Evolutionary conservation across 1,140 invertebrate species (phyloP), one percentile per base, ranked within the genome.

Genomic region (Atta cephalotes): DNA sequence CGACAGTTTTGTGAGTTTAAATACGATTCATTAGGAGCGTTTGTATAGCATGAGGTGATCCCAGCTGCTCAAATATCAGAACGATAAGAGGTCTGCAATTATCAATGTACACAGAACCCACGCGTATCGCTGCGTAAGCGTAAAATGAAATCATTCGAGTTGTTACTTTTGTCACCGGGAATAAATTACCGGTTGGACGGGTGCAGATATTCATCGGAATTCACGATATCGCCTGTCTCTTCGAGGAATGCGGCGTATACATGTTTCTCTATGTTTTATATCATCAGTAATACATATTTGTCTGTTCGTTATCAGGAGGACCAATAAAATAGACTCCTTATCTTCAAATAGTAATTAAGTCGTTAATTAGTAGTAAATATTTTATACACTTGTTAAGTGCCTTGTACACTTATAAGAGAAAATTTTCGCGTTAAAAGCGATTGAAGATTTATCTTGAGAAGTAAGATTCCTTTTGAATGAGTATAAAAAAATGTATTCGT

Each of bases 1-100:
- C 80, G 56, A 84, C 80, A 84, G 70, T 84, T 84, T 84, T 74
- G 80, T 84, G 56, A 84, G 80, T 56, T 84, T 84, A 84, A 84
- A 84, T 84, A 84, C 80, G 80, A 74, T 45, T 84, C 80, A 84
- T 84, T 84, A 84, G n/a, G 80, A 84, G 80, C 70, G 80, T 84
- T 84, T 84, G 56, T 84, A 74, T 51, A 74, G 70, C 70, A 74
- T 25, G 80, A 84, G 70, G 68, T 74, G 56, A 84, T 74, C 39
- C 68, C 80, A 84, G 80, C 80, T 84, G 80, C 70, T 84, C 80
- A 84, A 84, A 84, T 84, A 84, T 74, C 68, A 84, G 25, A 62
- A 84, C 56, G 80, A 84, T 84, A 84, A 84, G 80, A 58, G 80
- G 5, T 45, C 70, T 84, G 28, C 70, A 84, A 84, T 84, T 84